Conservation (phyloP, 2,113 vertebrate genomes). For the Bambusicola thoracicus region DNA sequence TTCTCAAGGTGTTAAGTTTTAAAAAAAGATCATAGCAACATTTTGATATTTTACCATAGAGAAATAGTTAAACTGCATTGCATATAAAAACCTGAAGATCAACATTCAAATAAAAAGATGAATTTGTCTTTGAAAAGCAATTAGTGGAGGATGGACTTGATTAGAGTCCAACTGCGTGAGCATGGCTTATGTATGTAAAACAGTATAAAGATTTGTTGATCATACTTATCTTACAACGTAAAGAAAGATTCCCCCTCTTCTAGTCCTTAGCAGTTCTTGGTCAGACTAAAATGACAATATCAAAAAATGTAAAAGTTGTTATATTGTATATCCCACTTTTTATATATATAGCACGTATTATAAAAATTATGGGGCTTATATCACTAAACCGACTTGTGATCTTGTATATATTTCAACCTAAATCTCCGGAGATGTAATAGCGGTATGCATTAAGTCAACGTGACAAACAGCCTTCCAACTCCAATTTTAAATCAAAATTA, state of each 20-base stretch:
- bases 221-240: neutral
- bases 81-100: neutral
- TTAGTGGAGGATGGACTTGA: neutral
- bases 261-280: neutral
- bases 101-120: neutral
- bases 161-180: neutral
- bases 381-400: neutral
- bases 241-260: neutral
- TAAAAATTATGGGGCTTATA: neutral
- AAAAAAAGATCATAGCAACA: neutral
- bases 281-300: neutral
- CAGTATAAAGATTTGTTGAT: neutral
- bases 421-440: conserved; percentile 24
- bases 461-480: conserved; percentile 36
- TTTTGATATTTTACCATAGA: neutral
- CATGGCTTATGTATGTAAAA: neutral
- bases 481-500: conserved; percentile 50
- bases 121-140: neutral
- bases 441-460: conserved; percentile 27
- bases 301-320: neutral
- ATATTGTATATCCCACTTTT: neutral
- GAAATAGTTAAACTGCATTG: neutral
- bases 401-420: neutral
- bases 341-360: neutral
- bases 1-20: neutral